phyloP scores from a whole-genome alignment of 2,888 invertebrate genomes.

The Apotomis betuletana region DNA sequence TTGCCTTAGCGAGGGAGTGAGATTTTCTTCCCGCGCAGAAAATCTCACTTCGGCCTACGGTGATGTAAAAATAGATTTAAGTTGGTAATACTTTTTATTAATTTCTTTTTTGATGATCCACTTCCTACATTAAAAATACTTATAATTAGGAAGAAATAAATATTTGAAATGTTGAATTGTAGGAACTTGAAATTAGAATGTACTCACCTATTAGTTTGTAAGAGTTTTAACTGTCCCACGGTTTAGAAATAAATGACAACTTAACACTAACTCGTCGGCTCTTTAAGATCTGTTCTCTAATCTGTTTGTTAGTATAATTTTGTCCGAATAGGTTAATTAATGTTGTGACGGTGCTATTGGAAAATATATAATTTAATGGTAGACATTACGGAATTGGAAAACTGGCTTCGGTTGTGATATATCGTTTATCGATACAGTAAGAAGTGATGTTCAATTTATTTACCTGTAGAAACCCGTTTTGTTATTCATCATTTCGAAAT shows the following conservation, averaged over 20 bases:
- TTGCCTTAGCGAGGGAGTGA: no score
- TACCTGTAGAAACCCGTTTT: conserved; percentile 10
- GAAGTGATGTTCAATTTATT: conserved; percentile 30
- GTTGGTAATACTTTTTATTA: no score
- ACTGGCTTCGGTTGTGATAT: conserved; percentile 16
- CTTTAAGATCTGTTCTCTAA: neutral
- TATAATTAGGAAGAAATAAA: no score
- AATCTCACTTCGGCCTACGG: no score
- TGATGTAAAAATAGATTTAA: no score
- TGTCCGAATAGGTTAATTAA: neutral
- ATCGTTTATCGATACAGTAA: conserved; percentile 27
- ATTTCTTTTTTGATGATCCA: no score
- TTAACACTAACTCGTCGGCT: neutral
- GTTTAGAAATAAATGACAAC: neutral
- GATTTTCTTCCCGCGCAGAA: no score
- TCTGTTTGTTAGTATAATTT: neutral
- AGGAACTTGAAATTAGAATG: no score
- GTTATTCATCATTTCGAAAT: conserved; percentile 12
- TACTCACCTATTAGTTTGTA: no score
- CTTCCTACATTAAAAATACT: no score
- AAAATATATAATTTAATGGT: conserved; percentile 23
- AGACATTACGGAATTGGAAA: conserved; percentile 20
- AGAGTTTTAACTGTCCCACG: no score
- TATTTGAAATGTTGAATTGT: no score
- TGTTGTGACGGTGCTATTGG: conserved; percentile 7